These are phyloP conservation scores for Melanotaenia parkinsoni DNA, from an alignment of 2,797 vertebrate genomes.

Conservation along the genomic window DNA sequence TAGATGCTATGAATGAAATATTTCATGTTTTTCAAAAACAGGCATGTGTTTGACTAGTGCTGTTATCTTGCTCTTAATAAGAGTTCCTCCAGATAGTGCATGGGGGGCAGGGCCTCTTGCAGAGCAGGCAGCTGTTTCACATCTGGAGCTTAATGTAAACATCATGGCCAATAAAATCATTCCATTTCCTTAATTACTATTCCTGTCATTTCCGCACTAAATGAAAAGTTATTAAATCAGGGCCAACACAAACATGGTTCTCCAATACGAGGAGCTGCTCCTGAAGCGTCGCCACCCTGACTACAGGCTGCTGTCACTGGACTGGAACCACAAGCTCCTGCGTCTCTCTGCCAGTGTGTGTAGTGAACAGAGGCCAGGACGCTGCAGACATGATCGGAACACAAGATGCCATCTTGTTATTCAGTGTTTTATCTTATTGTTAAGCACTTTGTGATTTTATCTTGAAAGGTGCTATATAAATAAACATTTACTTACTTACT, in stretches of 20 bases:
- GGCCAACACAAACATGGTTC: slow-evolving; percentile 81
- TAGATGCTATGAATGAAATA: slow-evolving; percentile 52
- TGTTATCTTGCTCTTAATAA: slow-evolving; percentile 72
- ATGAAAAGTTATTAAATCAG: slow-evolving; percentile 86
- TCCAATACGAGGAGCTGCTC: slow-evolving; percentile 71
- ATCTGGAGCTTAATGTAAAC: slow-evolving; percentile 90
- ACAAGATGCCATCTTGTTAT: slow-evolving; percentile 64
- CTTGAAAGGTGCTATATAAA: too few relatives aligned
- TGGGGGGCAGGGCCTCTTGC: slow-evolving; percentile 68
- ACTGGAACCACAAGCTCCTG: slow-evolving; percentile 75
- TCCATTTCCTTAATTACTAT: slow-evolving; percentile 90
- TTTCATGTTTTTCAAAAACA: slow-evolving; percentile 38
- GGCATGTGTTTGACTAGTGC: slow-evolving; percentile 49
- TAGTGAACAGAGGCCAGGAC: slow-evolving; percentile 46
- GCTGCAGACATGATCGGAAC: slow-evolving; percentile 66
- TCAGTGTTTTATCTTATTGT: too few relatives aligned
- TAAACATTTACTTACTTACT: too few relatives aligned
- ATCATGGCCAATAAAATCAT: slow-evolving; percentile 87
- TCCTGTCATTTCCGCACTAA: slow-evolving; percentile 89
- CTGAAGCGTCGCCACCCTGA: slow-evolving; percentile 74
- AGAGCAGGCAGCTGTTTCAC: slow-evolving; percentile 85
- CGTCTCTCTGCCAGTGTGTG: slow-evolving; percentile 45
- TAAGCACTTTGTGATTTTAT: too few relatives aligned
- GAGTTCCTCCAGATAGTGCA: slow-evolving; percentile 67
- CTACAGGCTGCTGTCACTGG: slow-evolving; percentile 75